phyloP scores from a whole-genome alignment of 2,888 invertebrate genomes.

The Deilephila elpenor region DNA sequence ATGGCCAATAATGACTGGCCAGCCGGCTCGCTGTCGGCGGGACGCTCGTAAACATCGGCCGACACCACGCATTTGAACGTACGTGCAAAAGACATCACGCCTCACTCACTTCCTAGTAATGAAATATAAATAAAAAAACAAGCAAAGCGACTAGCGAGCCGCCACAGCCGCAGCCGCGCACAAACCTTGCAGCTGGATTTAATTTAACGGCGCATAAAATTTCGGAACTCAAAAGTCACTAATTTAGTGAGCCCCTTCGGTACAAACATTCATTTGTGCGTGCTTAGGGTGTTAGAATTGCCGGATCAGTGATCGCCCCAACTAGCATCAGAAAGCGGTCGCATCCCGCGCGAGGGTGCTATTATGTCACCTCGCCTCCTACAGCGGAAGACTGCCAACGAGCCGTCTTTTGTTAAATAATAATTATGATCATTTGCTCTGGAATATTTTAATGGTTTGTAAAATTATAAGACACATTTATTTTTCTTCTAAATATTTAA shows the following conservation, averaged over 20 bases:
- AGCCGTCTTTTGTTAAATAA: not conserved
- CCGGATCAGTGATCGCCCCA: constrained; percentile 74
- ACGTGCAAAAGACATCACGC: constrained; percentile 69
- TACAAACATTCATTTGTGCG: constrained; percentile 50
- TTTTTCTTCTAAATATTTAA: no score
- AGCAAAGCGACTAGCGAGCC: constrained; percentile 35
- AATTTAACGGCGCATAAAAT: constrained; percentile 58
- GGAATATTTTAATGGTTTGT: not conserved
- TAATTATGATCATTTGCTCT: not conserved
- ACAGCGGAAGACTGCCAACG: not conserved
- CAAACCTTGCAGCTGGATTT: constrained; percentile 51
- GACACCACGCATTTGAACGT: constrained; percentile 73
- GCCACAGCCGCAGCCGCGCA: constrained; percentile 38
- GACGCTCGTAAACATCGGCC: constrained; percentile 78
- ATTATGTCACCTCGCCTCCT: not conserved
- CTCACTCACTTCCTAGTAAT: constrained; percentile 70
- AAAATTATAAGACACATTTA: no score
- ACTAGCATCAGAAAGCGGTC: constrained; percentile 39
- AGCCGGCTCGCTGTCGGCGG: constrained; percentile 75
- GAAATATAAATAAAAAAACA: constrained; percentile 58
- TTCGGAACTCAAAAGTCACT: constrained; percentile 64
- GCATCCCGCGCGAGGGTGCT: constrained; percentile 14
- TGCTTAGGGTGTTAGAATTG: constrained; percentile 61
- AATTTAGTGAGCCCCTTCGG: constrained; percentile 60
- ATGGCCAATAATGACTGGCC: constrained; percentile 78